A percentile compares a stretch with the other conserved stretches of the same genome.
These are phyloP conservation scores for Polydesmus complanatus DNA, from an alignment of 2,888 invertebrate genomes.

Conservation along the genomic window DNA sequence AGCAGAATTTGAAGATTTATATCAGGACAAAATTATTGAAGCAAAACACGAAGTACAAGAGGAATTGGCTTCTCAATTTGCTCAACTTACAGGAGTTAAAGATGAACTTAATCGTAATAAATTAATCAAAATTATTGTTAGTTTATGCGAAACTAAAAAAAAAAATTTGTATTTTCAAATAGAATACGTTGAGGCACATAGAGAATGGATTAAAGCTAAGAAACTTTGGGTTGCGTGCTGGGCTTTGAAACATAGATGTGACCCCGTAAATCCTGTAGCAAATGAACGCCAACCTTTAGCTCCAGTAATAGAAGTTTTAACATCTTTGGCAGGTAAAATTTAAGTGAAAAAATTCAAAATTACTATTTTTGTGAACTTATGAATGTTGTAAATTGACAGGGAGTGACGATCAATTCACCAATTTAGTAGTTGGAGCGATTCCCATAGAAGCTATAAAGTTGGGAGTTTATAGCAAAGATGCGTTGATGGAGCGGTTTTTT, in stretches of 20 bases:
- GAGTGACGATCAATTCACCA: constrained; percentile 57
- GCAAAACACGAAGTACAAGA: constrained; percentile 53
- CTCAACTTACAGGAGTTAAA: constrained; percentile 49
- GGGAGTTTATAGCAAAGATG: constrained; percentile 79
- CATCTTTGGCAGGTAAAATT: constrained; percentile 52
- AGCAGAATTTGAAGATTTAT: constrained; percentile 31
- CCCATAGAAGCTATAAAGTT: constrained; percentile 58
- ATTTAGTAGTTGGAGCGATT: constrained; percentile 59
- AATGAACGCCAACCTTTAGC: constrained; percentile 47
- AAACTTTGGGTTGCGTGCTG: constrained; percentile 89
- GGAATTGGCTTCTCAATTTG: constrained; percentile 56
- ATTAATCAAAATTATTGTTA: not conserved
- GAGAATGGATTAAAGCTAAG: constrained; percentile 56
- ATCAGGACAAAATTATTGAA: constrained; percentile 50
- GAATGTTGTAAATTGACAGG: constrained; percentile 11
- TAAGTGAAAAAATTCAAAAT: not conserved
- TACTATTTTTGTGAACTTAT: not conserved
- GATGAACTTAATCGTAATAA: not conserved
- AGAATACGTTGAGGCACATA: constrained; percentile 57
- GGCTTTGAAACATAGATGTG: constrained; percentile 61
- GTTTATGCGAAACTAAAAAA: too few species aligned
- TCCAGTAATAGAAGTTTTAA: constrained; percentile 56
- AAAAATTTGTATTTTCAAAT: constrained; percentile 19
- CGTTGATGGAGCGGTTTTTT: constrained; percentile 68
- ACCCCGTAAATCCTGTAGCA: constrained; percentile 36